Percentiles rank a stretch among this genome's conserved stretches.
Conservation (phyloP, 1,140 invertebrate genomes). For the Drosophila mayri region DNA sequence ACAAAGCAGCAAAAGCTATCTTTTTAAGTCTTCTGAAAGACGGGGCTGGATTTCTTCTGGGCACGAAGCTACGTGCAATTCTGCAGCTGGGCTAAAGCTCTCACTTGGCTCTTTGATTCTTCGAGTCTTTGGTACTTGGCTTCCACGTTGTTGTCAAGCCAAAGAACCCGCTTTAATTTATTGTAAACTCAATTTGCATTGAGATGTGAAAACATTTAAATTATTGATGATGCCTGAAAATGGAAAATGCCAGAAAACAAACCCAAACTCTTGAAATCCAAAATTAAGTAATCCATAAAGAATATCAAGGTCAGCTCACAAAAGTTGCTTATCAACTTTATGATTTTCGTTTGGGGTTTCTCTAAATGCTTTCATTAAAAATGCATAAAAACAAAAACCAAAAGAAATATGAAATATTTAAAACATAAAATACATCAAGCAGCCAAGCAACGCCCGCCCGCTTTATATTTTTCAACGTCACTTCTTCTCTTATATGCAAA, state of each 20-base stretch:
- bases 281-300: slow-evolving; percentile 18
- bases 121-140: neutral
- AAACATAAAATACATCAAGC: slow-evolving; percentile 26
- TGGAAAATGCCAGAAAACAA: slow-evolving; percentile 46
- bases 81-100: slow-evolving; percentile 20
- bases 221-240: slow-evolving; percentile 53
- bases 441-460: slow-evolving; percentile 29
- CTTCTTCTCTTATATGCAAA: slow-evolving; percentile 69
- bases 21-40: slow-evolving; percentile 10
- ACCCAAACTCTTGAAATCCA: neutral
- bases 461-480: slow-evolving; percentile 51
- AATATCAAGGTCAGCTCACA: slow-evolving; percentile 59
- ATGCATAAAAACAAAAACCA: slow-evolving; percentile 65
- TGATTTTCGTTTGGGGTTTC: slow-evolving; percentile 48
- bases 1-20: slow-evolving; percentile 26
- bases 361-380: slow-evolving; percentile 77
- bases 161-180: slow-evolving; percentile 30
- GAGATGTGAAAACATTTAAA: slow-evolving; percentile 26
- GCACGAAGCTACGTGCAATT: slow-evolving; percentile 25
- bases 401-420: slow-evolving; percentile 22
- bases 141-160: slow-evolving; percentile 19
- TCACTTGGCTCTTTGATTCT: no score
- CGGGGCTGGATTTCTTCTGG: slow-evolving; percentile 11
- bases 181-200: slow-evolving; percentile 53
- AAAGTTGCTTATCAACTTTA: slow-evolving; percentile 77